Evolutionary conservation across 2,797 vertebrate genomes (phyloP).

Genomic region (Eurystomus glaucurus): DNA sequence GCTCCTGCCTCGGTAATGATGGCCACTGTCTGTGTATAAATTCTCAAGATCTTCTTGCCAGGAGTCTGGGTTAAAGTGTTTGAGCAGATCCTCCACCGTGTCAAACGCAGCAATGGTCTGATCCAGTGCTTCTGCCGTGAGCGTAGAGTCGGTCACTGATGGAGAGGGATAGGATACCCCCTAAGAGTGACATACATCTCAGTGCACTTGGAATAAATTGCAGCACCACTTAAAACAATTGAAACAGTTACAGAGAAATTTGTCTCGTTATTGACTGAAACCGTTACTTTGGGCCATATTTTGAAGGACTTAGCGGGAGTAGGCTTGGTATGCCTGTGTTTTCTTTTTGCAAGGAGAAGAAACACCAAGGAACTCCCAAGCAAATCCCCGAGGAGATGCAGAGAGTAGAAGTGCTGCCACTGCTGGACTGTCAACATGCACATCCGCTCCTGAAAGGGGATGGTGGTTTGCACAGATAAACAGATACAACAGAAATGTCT

Average conservation of each 20-base stretch:
- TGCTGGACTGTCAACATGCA: not conserved
- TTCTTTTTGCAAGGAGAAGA: not conserved
- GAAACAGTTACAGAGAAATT: not conserved
- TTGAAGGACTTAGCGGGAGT: not conserved
- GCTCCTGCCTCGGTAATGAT: conserved; percentile 89
- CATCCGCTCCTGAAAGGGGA: not conserved
- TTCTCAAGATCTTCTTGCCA: conserved; percentile 95
- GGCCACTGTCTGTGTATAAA: conserved; percentile 89
- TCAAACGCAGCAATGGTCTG: conserved; percentile 91
- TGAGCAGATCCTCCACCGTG: conserved; percentile 93
- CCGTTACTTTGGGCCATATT: not conserved
- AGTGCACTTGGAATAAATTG: conserved; percentile 72
- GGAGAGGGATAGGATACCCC: conserved; percentile 82
- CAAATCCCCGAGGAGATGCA: not conserved
- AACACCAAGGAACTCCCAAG: not conserved
- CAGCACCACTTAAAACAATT: conserved; percentile 32
- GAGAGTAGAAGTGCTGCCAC: not conserved
- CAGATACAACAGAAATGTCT: not conserved
- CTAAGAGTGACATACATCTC: conserved; percentile 84
- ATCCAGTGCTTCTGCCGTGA: conserved; percentile 90
- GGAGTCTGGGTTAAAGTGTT: conserved; percentile 91
- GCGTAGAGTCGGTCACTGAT: conserved; percentile 86
- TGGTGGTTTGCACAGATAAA: not conserved
- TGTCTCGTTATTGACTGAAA: not conserved
- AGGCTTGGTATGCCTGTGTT: not conserved